These are phyloP conservation scores for Cynodonichthys magdalenae DNA, from an alignment of 2,797 vertebrate species.

Conservation along the genomic window DNA sequence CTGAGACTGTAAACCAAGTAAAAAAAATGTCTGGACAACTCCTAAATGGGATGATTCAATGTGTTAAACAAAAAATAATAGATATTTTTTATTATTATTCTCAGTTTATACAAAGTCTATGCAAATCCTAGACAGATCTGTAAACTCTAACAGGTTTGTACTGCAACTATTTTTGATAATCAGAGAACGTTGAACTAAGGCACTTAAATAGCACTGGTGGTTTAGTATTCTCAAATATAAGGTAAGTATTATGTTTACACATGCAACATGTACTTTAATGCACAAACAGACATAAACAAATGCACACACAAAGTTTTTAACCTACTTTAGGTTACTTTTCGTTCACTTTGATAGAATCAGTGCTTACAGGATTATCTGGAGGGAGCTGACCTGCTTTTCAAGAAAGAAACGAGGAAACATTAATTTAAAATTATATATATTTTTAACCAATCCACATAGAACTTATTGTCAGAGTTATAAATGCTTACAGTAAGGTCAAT, in stretches of 20 bases:
- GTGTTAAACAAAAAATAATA: no score
- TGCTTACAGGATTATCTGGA: conserved; percentile 59
- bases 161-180: no score
- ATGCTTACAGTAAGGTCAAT: conserved; percentile 35
- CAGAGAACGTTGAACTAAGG: no score
- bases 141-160: no score
- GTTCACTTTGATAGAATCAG: conserved; percentile 58
- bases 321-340: conserved; percentile 39
- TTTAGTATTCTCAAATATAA: neutral
- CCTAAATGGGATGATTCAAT: no score
- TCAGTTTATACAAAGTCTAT: no score
- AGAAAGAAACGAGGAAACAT: conserved; percentile 46
- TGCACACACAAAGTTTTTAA: conserved; percentile 40
- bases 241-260: neutral
- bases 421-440: no score
- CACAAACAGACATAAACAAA: conserved; percentile 8
- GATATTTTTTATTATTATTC: no score
- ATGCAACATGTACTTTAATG: neutral
- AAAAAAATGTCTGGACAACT: no score
- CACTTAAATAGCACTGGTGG: no score
- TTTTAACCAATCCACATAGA: conserved; percentile 23
- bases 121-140: no score
- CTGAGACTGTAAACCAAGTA: no score
- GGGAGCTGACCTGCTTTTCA: conserved; percentile 69
- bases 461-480: conserved; percentile 41